These are phyloP conservation scores for Myrmophylax atrothorax DNA, from an alignment of 2,113 vertebrate genomes.

Conservation along the genomic window DNA sequence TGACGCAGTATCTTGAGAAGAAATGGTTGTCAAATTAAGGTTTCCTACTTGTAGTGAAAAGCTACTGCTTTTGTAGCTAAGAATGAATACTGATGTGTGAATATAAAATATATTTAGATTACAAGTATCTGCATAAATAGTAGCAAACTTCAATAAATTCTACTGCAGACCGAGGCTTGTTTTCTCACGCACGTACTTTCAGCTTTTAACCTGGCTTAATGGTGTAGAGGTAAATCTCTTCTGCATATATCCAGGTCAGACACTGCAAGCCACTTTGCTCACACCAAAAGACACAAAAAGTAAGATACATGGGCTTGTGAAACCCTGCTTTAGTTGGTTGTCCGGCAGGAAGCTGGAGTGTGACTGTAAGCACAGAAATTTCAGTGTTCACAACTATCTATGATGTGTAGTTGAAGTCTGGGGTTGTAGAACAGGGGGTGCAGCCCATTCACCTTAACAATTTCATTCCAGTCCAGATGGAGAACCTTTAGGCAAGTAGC, in stretches of 20 bases:
- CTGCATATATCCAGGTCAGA: neutral
- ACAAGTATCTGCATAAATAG: neutral
- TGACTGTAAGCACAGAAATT: neutral
- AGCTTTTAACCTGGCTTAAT: neutral
- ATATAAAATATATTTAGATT: neutral
- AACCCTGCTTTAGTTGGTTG: neutral
- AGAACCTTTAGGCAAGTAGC: neutral
- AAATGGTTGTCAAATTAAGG: neutral
- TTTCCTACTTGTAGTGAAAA: neutral
- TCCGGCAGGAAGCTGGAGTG: neutral
- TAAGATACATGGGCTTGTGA: neutral
- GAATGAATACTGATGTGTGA: neutral
- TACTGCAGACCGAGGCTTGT: neutral
- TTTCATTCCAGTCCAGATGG: neutral
- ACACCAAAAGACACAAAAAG: neutral
- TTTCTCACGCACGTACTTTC: neutral
- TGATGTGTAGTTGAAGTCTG: neutral
- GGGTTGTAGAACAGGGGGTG: neutral
- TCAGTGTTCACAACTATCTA: accelerated
- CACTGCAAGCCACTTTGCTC: neutral
- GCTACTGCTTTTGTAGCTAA: neutral
- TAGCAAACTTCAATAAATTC: neutral
- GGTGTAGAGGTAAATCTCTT: neutral
- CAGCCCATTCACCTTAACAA: neutral
- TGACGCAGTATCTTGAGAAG: neutral